A percentile compares a stretch with the other conserved stretches of the same genome.
Evolutionary conservation across 2,888 invertebrate species (phyloP).

Genomic region (Cepaea hortensis): DNA sequence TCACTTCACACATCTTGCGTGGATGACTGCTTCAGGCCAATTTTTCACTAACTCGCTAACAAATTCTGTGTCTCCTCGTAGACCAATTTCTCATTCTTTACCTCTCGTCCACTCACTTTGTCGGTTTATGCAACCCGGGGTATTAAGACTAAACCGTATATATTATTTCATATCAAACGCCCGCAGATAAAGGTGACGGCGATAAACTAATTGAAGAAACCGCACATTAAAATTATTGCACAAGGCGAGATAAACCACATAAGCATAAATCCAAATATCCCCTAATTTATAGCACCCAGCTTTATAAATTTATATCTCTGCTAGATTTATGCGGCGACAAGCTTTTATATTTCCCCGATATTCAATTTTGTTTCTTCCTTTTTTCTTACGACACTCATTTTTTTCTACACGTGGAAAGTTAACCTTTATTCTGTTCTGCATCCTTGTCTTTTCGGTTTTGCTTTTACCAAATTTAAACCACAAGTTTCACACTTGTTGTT

Average conservation of each 20-base stretch:
- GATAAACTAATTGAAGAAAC: neutral
- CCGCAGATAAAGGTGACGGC: neutral
- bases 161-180: neutral
- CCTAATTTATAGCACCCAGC: neutral
- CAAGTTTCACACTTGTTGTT: too few species aligned
- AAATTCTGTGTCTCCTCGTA: neutral
- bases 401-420: too few species aligned
- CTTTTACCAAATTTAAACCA: too few species aligned
- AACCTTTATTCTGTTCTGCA: too few species aligned
- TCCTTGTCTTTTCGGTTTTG: too few species aligned
- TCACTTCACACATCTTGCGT: conserved; percentile 4
- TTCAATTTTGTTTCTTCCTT: too few species aligned
- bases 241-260: conserved; percentile 2
- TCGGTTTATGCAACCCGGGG: too few species aligned
- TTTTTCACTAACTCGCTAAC: neutral
- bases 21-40: neutral
- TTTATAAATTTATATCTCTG: neutral
- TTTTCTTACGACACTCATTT: too few species aligned
- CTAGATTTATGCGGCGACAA: conserved; percentile 1
- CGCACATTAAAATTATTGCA: neutral
- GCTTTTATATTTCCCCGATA: too few species aligned
- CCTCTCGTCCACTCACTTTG: neutral
- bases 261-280: neutral
- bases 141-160: neutral
- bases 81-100: neutral